Evolutionary conservation across 2,888 invertebrate species (phyloP), one percentile per base, ranked within the genome.

Genomic region (Drosophila setosimentum): DNA sequence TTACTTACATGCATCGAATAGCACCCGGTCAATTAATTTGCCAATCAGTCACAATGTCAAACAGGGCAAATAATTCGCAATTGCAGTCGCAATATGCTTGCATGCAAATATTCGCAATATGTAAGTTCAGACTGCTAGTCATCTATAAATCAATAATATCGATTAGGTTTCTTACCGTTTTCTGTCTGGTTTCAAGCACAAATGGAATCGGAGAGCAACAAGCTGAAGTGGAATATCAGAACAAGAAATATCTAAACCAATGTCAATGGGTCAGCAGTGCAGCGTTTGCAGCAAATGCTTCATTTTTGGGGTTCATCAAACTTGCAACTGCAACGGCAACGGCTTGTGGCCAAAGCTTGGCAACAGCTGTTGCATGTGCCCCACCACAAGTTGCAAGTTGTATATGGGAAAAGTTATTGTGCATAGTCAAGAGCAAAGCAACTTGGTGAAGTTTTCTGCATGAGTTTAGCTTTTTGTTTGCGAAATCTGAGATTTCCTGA

Each of bases 31-130:
- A 57, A 66, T 63, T 66, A 82, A 84, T 76, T 78, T 76, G 73
- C 66, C 83, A 89, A 89, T 83, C 87, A 89, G 75, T 68, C 77
- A 54, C 76, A 76, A 78, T 82, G 87, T 73, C 83, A 78, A 76
- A 68, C 68, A 48, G 76, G 54, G 69, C 75, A 75, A 79, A 70
- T 80, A 70, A 42, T 32, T 48, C 4, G 7, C 69, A 86, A 68
- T 77, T 86, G 61, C 40, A 74, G 54, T 64, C 81, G 62, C 33
- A 68, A 69, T 68, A 45, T 55, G 40, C 35, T 27, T 45, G 21
- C 33, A 51, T 24, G 24, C 53, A 45, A 16, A 40, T 61, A 60
- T 68, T 66, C 73, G 49, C 73, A 74, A 73, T 69, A 62, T 54
- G 58, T 48, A 24, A 48, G 57, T 48, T 59, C 65, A 58, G 33